phyloP scores from a whole-genome alignment of 2,797 vertebrate species.

The Esox masquinongy region DNA sequence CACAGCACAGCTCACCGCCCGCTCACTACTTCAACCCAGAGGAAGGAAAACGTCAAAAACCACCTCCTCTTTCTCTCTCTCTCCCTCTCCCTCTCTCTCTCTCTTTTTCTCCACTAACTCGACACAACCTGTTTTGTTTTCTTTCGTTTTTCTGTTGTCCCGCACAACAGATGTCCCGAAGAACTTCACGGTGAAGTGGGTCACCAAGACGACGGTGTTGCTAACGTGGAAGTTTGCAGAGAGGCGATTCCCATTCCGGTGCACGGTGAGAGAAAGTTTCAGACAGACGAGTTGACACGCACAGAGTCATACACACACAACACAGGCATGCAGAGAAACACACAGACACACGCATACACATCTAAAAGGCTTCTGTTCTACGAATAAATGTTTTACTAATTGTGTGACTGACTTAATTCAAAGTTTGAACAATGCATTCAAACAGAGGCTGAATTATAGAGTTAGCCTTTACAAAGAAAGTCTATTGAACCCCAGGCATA shows the following conservation, averaged over 20 bases:
- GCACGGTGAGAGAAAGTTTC: conserved; percentile 79
- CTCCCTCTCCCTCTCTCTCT: conserved; percentile 27
- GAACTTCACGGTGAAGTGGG: conserved; percentile 97
- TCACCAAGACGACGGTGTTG: conserved; percentile 91
- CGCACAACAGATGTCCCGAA: conserved; percentile 89
- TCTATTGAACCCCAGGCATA: neutral
- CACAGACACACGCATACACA: neutral
- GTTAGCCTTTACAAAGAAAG: neutral
- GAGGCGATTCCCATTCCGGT: conserved; percentile 76
- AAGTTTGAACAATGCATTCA: neutral
- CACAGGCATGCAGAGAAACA: neutral
- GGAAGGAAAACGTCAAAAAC: conserved; percentile 49
- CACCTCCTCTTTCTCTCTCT: conserved; percentile 53
- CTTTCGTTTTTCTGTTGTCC: conserved; percentile 47
- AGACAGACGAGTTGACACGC: neutral
- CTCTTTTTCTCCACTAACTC: conserved; percentile 47
- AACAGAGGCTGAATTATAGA: neutral
- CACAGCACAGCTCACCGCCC: conserved; percentile 68
- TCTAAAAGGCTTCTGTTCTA: neutral
- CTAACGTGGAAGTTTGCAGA: conserved; percentile 95
- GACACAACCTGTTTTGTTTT: conserved; percentile 20
- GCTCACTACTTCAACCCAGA: conserved; percentile 64
- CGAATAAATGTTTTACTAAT: neutral
- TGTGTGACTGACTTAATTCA: neutral
- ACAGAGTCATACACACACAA: neutral